phyloP scores from a whole-genome alignment of 2,888 invertebrate species.

The Drosophila birchii region DNA sequence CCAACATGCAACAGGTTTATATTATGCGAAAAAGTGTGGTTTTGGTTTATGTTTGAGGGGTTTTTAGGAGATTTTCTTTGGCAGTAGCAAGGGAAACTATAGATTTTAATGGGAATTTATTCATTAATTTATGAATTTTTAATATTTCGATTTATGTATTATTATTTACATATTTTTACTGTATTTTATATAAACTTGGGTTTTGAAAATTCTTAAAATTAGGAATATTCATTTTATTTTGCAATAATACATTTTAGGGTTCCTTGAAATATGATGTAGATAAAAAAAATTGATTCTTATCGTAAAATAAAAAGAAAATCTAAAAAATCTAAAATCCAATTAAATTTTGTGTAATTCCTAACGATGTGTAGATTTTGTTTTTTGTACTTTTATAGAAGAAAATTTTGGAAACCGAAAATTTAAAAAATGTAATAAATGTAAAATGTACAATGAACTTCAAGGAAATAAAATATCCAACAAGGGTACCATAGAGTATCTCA shows the following conservation, averaged over 20 bases:
- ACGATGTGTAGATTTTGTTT: too few species aligned
- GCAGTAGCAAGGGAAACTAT: not conserved
- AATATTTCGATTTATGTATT: not conserved
- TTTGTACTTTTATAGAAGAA: too few species aligned
- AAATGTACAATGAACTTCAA: too few species aligned
- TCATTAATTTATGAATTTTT: too few species aligned
- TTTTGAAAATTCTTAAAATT: not conserved
- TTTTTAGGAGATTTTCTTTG: not conserved
- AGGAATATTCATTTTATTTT: not conserved
- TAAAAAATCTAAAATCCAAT: too few species aligned
- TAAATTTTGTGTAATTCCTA: too few species aligned
- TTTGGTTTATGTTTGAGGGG: not conserved
- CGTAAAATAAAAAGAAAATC: too few species aligned
- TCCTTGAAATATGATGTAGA: too few species aligned
- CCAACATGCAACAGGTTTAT: slow-evolving; percentile 21
- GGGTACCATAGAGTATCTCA: slow-evolving; percentile 6
- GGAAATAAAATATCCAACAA: not conserved
- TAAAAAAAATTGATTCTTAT: too few species aligned
- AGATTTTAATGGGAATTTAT: not conserved
- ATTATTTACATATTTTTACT: not conserved
- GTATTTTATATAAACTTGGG: not conserved
- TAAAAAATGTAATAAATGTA: too few species aligned
- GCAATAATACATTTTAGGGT: not conserved
- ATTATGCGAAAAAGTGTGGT: slow-evolving; percentile 5
- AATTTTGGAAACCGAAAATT: too few species aligned